phyloP scores from a whole-genome alignment of 2,113 vertebrate species.

The Ageneiosus marmoratus region DNA sequence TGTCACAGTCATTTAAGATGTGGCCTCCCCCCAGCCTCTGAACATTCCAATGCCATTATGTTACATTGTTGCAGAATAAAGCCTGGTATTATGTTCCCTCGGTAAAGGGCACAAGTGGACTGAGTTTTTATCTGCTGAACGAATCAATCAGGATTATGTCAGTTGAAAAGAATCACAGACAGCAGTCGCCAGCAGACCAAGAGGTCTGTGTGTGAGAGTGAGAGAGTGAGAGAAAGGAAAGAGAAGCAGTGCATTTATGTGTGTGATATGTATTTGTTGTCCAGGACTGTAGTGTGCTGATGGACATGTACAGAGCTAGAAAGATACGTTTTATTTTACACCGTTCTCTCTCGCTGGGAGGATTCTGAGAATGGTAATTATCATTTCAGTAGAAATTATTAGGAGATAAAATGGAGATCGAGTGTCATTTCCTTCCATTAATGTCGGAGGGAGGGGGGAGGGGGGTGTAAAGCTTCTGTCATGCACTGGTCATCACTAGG shows the following conservation, averaged over 20 bases:
- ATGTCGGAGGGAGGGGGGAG: constrained; percentile 68
- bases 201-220: constrained; percentile 68
- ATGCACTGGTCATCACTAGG: constrained; percentile 80
- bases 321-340: constrained; percentile 53
- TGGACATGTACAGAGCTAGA: constrained; percentile 70
- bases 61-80: constrained; percentile 98
- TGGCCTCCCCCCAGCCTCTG: constrained; percentile 79
- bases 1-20: constrained; percentile 93
- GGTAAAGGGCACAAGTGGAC: constrained; percentile 99
- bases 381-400: constrained; percentile 98
- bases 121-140: constrained; percentile 99
- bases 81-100: constrained; percentile 97
- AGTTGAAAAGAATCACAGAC: constrained; percentile 98
- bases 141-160: constrained; percentile 99
- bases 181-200: constrained; percentile 85
- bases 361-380: constrained; percentile 87
- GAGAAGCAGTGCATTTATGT: constrained; percentile 7
- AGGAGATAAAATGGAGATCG: constrained; percentile 92
- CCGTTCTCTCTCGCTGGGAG: constrained; percentile 67
- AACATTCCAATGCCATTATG: constrained; percentile 99
- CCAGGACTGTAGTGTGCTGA: constrained; percentile 82
- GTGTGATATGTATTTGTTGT: constrained; percentile 73
- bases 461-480: constrained; percentile 87
- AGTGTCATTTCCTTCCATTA: constrained; percentile 95
- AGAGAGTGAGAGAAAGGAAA: constrained; percentile 5